Conservation (phyloP, 2,113 vertebrate species). For the Macrotis lagotis region DNA sequence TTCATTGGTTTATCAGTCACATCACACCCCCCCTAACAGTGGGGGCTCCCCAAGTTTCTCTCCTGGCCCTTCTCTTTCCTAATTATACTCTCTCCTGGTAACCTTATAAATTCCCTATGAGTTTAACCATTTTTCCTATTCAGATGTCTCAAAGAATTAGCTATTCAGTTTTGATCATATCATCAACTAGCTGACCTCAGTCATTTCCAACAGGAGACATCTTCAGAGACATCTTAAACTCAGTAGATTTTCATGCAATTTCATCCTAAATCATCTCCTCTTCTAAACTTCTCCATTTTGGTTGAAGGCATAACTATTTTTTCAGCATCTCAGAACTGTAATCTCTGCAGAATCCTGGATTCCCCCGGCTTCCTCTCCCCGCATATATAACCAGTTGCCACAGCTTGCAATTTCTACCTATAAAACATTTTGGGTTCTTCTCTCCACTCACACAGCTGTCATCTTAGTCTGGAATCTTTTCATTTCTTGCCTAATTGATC, state of each 20-base stretch:
- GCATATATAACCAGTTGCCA: background rate
- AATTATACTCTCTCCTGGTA: background rate
- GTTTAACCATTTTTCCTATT: background rate
- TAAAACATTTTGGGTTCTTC: background rate
- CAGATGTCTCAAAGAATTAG: background rate
- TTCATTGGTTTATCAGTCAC: background rate
- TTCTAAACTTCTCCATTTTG: background rate
- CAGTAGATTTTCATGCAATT: background rate
- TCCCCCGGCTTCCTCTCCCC: background rate
- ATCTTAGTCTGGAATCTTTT: background rate
- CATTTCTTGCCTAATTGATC: background rate
- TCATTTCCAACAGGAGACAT: background rate
- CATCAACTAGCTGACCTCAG: background rate
- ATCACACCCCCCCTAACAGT: background rate
- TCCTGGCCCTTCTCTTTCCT: background rate
- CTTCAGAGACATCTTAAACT: background rate
- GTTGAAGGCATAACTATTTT: background rate
- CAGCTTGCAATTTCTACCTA: background rate
- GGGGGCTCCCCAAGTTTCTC: background rate
- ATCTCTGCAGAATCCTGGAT: background rate
- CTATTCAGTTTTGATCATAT: background rate
- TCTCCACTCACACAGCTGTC: background rate
- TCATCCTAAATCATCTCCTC: background rate
- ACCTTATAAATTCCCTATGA: background rate
- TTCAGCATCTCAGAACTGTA: background rate